Conservation (phyloP, 1,140 invertebrate species). For the Aleiodes sp. region DNA sequence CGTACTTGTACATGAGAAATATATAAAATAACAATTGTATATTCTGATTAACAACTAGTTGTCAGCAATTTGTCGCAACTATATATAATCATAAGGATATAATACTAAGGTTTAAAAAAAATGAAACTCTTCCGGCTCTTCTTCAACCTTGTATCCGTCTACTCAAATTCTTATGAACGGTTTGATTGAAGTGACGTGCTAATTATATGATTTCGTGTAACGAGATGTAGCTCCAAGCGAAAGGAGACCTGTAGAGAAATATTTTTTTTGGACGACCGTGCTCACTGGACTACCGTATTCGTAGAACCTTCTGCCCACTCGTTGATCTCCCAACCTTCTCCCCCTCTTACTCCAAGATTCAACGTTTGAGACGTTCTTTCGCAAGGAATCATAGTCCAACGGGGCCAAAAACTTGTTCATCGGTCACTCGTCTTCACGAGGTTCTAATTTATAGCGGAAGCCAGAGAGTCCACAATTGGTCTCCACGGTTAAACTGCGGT, state of each 20-base stretch:
- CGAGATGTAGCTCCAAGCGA: constrained; percentile 55
- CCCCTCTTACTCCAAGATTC: not conserved
- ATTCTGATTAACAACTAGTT: too few relatives aligned
- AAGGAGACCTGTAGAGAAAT: not conserved
- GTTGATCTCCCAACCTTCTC: not conserved
- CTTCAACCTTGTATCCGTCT: too few relatives aligned
- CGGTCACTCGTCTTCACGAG: constrained; percentile 43
- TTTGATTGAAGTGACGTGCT: constrained; percentile 57
- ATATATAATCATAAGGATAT: too few relatives aligned
- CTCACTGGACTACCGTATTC: constrained; percentile 11
- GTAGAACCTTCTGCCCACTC: constrained; percentile 15
- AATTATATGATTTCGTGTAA: constrained; percentile 63
- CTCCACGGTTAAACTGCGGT: not conserved
- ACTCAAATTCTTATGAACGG: constrained; percentile 38
- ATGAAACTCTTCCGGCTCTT: too few relatives aligned
- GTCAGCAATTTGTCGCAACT: too few relatives aligned
- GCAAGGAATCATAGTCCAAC: constrained; percentile 51
- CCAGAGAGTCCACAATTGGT: constrained; percentile 27
- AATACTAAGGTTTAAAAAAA: too few relatives aligned
- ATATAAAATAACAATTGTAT: too few relatives aligned
- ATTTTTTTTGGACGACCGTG: not conserved
- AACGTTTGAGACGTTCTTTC: constrained; percentile 5
- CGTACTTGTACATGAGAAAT: too few relatives aligned
- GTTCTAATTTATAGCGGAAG: constrained; percentile 59
- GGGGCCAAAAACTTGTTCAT: constrained; percentile 7